Evolutionary conservation across 2,888 invertebrate genomes (phyloP).

Genomic region (Heliconius sara): DNA sequence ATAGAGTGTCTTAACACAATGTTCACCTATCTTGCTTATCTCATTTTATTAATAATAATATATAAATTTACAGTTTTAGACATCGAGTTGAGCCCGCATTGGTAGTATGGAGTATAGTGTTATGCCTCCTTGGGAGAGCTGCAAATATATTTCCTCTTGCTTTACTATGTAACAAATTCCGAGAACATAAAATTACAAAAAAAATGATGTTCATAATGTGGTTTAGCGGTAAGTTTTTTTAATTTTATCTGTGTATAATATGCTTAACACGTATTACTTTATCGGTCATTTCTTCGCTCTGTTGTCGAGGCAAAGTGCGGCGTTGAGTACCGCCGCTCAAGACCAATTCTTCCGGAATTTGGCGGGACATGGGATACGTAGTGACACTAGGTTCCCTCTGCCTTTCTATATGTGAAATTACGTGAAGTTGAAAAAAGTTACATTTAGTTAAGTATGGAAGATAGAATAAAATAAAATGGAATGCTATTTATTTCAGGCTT

Average conservation of each 20-base stretch:
- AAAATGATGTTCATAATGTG: slow-evolving; percentile 99
- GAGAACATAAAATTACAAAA: slow-evolving; percentile 98
- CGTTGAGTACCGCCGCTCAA: too few species aligned
- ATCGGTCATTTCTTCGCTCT: too few species aligned
- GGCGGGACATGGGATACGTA: too few species aligned
- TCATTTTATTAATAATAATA: not conserved
- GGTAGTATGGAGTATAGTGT: slow-evolving; percentile 96
- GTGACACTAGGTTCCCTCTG: too few species aligned
- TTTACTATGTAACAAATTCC: slow-evolving; percentile 95
- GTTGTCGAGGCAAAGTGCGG: too few species aligned
- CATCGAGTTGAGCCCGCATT: slow-evolving; percentile 96
- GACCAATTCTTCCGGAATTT: too few species aligned
- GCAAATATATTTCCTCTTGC: slow-evolving; percentile 98
- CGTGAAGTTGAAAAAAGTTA: not conserved
- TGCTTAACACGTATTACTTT: not conserved
- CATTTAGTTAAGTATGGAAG: not conserved
- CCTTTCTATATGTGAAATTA: too few species aligned
- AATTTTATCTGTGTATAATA: not conserved
- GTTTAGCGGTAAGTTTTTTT: slow-evolving; percentile 91
- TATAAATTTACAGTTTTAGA: slow-evolving; percentile 92
- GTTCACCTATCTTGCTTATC: too few species aligned
- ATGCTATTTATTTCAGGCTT: slow-evolving; percentile 84
- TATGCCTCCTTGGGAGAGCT: slow-evolving; percentile 96
- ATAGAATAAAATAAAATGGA: slow-evolving; percentile 2
- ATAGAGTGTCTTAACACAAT: not conserved